Base-by-base conservation (phyloP, 2,797 vertebrate genomes). In the Tinamus major region DNA sequence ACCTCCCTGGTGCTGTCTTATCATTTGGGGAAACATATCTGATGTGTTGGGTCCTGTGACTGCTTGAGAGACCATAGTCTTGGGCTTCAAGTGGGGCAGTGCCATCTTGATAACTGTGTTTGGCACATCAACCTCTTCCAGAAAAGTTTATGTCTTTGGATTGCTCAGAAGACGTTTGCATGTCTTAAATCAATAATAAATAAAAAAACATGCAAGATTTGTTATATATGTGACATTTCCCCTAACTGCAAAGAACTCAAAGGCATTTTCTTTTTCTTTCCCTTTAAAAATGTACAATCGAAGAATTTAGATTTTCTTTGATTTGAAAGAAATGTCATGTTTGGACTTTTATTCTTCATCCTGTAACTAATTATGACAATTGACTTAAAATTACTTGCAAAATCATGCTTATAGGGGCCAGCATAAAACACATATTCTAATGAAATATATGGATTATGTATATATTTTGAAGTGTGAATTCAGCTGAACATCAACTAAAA, bases 241-340 rank as follows among this genome's bases (percentile, higher is more conserved):
- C 70, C n/a, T 74, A 81, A 70, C 12, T 7, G 0, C 4, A 74
- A 61, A 81, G 10, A 90, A 33, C 8, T 13, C 21, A 61, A 87
- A 71, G 17, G 65, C 42, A 48, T 91, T 86, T 88, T 51, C 6
- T 69, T 83, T 49, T 75, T 11, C 55, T 88, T n/a, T 9, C 2
- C 8, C 77, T 13, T 92, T 82, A 44, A 88, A 90, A 81, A 79
- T 26, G 23, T 53, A 39, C 44, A 74, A 10, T 90, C 75, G 89
- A 86, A 92, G 11, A 0, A 9, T 17, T 65, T 37, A 59, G 4
- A 4, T 14, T 19, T 39, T 35, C 67, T 91, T 65, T 72, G 42
- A 88, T 74, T 79, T 89, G 92, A 93, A 94, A 55, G 27, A 85
- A 93, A 63, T 70, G 15, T 70, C 83, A 84, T 16, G 3, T n/a